A percentile compares a stretch with the other conserved stretches of the same genome.
phyloP scores from a whole-genome alignment of 2,113 vertebrate genomes.

The Garra rufa region DNA sequence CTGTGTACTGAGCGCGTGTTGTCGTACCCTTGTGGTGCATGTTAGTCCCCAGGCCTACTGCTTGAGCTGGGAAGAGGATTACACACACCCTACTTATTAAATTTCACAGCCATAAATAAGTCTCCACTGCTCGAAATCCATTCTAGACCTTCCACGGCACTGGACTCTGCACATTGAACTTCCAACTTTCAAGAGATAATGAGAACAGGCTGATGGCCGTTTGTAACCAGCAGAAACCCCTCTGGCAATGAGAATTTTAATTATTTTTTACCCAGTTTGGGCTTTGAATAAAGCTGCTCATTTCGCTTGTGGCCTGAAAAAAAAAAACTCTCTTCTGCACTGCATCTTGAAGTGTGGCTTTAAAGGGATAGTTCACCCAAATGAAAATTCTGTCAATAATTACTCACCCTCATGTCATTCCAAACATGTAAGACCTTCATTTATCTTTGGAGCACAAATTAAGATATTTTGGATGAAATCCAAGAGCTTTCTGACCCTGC shows the following conservation, averaged over 20 bases:
- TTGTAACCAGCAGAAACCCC: conserved; percentile 18
- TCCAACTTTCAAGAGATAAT: conserved; percentile 36
- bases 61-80: conserved; percentile 55
- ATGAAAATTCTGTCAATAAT: too few species aligned
- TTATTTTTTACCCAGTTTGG: conserved; percentile 3
- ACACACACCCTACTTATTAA: conserved; percentile 54
- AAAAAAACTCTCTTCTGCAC: not conserved
- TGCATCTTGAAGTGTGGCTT: not conserved
- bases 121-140: conserved; percentile 50
- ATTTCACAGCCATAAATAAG: conserved; percentile 64
- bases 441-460: too few species aligned
- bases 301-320: not conserved
- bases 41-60: conserved; percentile 55
- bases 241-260: not conserved
- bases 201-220: not conserved
- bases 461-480: too few species aligned
- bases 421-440: too few species aligned
- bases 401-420: too few species aligned
- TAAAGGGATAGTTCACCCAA: too few species aligned
- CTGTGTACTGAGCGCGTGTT: conserved; percentile 13
- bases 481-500: too few species aligned
- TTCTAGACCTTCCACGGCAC: conserved; percentile 25
- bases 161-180: not conserved
- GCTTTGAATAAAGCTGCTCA: conserved; percentile 1
- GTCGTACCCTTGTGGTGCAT: conserved; percentile 29